phyloP scores from a whole-genome alignment of 2,888 invertebrate species.

The Atrina japonica region DNA sequence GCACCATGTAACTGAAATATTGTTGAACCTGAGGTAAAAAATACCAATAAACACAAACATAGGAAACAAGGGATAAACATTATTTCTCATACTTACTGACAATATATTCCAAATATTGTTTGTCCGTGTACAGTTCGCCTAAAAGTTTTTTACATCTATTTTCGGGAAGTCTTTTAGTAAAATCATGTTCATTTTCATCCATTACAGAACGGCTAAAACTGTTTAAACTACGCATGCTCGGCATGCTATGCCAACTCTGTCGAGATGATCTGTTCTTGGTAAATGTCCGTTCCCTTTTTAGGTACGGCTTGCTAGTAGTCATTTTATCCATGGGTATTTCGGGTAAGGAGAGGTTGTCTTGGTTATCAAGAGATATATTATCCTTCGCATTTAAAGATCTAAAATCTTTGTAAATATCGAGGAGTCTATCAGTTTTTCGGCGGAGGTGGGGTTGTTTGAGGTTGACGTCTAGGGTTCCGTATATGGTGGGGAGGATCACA shows the following conservation, averaged over 20 bases:
- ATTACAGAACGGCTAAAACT: slow-evolving; percentile 16
- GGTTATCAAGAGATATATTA: slow-evolving; percentile 13
- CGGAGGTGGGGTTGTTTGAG: slow-evolving; percentile 16
- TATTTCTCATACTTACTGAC: slow-evolving; percentile 13
- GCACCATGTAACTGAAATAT: too few relatives aligned
- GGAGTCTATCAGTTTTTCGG: slow-evolving; percentile 7
- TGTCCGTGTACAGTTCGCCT: slow-evolving; percentile 30
- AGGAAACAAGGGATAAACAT: too few relatives aligned
- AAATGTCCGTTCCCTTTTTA: slow-evolving; percentile 24
- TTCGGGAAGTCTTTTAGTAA: slow-evolving; percentile 20
- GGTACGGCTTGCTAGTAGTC: slow-evolving; percentile 8
- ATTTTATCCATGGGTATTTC: slow-evolving; percentile 16
- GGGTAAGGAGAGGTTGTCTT: slow-evolving; percentile 32
- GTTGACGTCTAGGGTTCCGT: slow-evolving; percentile 19
- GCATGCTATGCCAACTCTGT: slow-evolving; percentile 17
- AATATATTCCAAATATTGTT: slow-evolving; percentile 29
- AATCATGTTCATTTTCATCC: slow-evolving; percentile 18
- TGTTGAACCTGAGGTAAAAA: too few relatives aligned
- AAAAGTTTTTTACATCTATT: slow-evolving; percentile 18
- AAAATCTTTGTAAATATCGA: slow-evolving; percentile 20
- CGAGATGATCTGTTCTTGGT: slow-evolving; percentile 1
- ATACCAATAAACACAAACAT: too few relatives aligned
- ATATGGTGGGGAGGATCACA: slow-evolving; percentile 28
- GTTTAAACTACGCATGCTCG: slow-evolving; percentile 3
- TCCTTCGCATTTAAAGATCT: slow-evolving; percentile 9